These are phyloP conservation scores for Andrena trimmerana DNA, from an alignment of 2,888 invertebrate genomes.

Conservation along the genomic window DNA sequence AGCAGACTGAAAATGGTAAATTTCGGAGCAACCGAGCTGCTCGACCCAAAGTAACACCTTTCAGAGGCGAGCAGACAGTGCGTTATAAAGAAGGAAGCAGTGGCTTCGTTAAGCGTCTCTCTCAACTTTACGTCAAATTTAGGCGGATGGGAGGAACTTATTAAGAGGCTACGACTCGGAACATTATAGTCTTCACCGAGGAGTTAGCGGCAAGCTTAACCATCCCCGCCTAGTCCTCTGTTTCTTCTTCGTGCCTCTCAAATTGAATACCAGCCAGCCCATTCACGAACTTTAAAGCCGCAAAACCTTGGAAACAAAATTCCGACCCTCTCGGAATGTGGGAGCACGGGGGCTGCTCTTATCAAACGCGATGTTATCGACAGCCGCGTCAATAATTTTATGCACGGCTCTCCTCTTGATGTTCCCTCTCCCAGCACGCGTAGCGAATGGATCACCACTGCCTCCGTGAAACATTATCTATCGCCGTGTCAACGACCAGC, in stretches of 20 bases:
- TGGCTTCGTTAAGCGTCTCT: constrained; percentile 9
- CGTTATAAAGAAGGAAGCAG: constrained; percentile 11
- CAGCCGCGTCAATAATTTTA: constrained; percentile 67
- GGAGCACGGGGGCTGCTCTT: constrained; percentile 22
- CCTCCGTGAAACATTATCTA: constrained; percentile 52
- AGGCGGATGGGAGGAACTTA: constrained; percentile 44
- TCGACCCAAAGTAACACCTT: neutral
- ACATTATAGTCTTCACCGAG: constrained; percentile 35
- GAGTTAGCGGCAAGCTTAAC: constrained; percentile 41
- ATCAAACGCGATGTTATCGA: constrained; percentile 54
- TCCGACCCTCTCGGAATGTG: neutral
- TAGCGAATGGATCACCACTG: constrained; percentile 11
- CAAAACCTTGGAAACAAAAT: constrained; percentile 40
- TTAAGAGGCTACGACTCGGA: constrained; percentile 49
- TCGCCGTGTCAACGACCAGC: constrained; percentile 29
- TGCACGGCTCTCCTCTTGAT: constrained; percentile 3
- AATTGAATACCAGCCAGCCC: constrained; percentile 53
- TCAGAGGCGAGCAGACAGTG: constrained; percentile 3
- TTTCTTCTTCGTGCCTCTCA: constrained; percentile 26
- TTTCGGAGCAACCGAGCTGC: neutral
- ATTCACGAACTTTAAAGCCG: constrained; percentile 27
- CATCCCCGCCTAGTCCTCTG: neutral
- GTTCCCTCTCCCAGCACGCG: constrained; percentile 12
- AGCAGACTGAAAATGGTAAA: neutral
- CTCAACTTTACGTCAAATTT: constrained; percentile 26